A percentile compares a stretch with the other conserved stretches of the same genome.
Evolutionary conservation across 1,140 invertebrate species (phyloP).

Genomic region (Papilio helenus): DNA sequence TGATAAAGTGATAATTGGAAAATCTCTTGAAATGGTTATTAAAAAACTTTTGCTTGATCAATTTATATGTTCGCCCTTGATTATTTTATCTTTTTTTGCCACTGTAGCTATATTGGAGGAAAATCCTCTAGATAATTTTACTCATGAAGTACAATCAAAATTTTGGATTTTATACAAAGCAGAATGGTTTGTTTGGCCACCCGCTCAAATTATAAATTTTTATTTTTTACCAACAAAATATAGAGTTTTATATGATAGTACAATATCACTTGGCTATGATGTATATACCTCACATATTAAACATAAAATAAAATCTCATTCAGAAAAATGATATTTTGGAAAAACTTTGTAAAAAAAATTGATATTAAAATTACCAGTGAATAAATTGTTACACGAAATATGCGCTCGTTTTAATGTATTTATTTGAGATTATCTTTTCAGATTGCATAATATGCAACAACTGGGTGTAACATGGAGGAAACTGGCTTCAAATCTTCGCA

Average conservation of each 20-base stretch:
- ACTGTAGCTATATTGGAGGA: constrained; percentile 89
- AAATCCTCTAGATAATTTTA: constrained; percentile 84
- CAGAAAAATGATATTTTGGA: constrained; percentile 6
- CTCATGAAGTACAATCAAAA: constrained; percentile 88
- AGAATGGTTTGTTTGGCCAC: constrained; percentile 92
- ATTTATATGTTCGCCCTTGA: constrained; percentile 91
- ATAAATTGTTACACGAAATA: constrained; percentile 40
- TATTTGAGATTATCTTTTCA: constrained; percentile 49
- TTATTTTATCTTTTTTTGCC: constrained; percentile 90
- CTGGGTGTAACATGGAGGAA: constrained; percentile 64
- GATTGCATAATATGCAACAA: constrained; percentile 67
- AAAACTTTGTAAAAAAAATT: neutral
- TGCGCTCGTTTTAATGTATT: constrained; percentile 22
- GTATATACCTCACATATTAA: constrained; percentile 94
- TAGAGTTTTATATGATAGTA: constrained; percentile 94
- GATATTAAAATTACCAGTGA: constrained; percentile 14
- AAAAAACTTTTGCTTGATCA: constrained; percentile 95
- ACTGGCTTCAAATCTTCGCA: constrained; percentile 58
- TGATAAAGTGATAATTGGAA: constrained; percentile 87
- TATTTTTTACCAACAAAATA: constrained; percentile 91
- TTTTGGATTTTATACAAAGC: constrained; percentile 90
- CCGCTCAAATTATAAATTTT: constrained; percentile 89
- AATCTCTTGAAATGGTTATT: constrained; percentile 85
- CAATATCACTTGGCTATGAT: constrained; percentile 94
- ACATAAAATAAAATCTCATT: constrained; percentile 70